Base-by-base conservation (phyloP, 2,797 vertebrate genomes). In the Acestrorhynchus altus region DNA sequence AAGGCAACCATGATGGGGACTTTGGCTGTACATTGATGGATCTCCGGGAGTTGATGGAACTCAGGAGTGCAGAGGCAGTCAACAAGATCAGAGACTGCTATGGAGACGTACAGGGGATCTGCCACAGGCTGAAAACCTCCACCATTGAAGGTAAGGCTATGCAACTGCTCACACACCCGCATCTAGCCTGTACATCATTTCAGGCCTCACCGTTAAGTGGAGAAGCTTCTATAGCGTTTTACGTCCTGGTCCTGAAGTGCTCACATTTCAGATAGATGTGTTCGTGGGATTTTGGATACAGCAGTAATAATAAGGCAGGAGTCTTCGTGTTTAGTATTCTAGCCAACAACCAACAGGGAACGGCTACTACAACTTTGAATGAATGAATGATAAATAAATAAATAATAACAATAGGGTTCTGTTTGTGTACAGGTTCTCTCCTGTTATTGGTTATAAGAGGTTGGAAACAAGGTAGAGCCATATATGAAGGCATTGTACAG, bases 11-110 rank as follows among this genome's bases (percentile, higher is more conserved):
- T 85, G 96, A 94, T 1, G 93, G 94, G 54, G 96, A 98, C 83
- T 99, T 98, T 82, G 96, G 96, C 80, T 91, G 95, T 87, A 90
- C 92, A 0, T 42, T 94, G 81, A 88, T 82, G 82, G 96, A 99
- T 0, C 93, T 99, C 67, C 93, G 95, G 76, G 85, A 83, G 40
- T 90, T 99, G 83, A 99, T 99, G 98, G 96, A 99, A 84, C 92
- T 97, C 81, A 91, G 97, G 67, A 95, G 95, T 0, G 39, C 74
- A 0, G 97, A 98, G 83, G 97, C 95, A 0, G 92, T 97, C 13
- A 75, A 31, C 79, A 94, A 95, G 83, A 95, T 99, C 74, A 89
- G 66, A 0, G 91, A 94, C 47, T 85, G 74, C 31, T 96, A 93
- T 0, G 96, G 95, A 11, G 94, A 96, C 0, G 95, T 99, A 40